Percentiles rank a stretch among this genome's conserved stretches.
Evolutionary conservation across 30 jellyfish, hydroid and myxozoan genomes (phyloP).

Genomic region (Pelagia noctiluca): DNA sequence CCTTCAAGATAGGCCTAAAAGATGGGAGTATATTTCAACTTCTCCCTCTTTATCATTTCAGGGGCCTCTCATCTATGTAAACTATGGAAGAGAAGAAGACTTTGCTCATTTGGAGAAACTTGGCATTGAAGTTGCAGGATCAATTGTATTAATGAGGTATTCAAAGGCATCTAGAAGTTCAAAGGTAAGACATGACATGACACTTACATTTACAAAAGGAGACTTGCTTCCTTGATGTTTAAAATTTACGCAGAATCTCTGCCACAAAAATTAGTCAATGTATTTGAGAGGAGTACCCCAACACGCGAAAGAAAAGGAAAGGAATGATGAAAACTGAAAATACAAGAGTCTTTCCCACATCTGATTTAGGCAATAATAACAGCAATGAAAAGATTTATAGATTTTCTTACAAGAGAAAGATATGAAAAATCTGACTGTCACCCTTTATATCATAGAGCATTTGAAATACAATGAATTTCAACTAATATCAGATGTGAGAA

Average conservation of each 20-base stretch:
- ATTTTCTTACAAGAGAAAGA: no score
- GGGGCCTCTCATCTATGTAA: conserved; percentile 90
- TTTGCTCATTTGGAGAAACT: conserved; percentile 44
- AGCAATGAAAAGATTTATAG: no score
- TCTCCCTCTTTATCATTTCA: conserved; percentile 24
- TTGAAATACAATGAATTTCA: no score
- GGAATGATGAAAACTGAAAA: no score
- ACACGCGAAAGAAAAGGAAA: conserved; percentile 54
- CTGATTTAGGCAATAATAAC: no score
- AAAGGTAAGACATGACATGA: conserved; percentile 84
- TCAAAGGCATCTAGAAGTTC: conserved; percentile 79
- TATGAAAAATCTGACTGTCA: no score
- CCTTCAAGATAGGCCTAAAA: no score
- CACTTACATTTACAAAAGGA: conserved; percentile 25
- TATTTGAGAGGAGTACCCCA: conserved; percentile 52
- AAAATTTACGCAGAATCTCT: conserved; percentile 41
- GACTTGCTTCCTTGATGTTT: conserved; percentile 62
- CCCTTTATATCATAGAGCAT: no score
- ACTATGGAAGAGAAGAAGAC: conserved; percentile 82
- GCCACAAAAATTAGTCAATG: conserved; percentile 51
- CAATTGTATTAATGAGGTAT: conserved; percentile 78
- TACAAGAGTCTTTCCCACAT: no score
- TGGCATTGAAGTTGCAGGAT: conserved; percentile 75
- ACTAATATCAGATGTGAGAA: conserved; percentile 52
- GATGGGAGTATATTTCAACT: no score